Evolutionary conservation across 2,797 vertebrate species (phyloP), one percentile per base, ranked within the genome.

Genomic region (Dendrocincla tyrannina): DNA sequence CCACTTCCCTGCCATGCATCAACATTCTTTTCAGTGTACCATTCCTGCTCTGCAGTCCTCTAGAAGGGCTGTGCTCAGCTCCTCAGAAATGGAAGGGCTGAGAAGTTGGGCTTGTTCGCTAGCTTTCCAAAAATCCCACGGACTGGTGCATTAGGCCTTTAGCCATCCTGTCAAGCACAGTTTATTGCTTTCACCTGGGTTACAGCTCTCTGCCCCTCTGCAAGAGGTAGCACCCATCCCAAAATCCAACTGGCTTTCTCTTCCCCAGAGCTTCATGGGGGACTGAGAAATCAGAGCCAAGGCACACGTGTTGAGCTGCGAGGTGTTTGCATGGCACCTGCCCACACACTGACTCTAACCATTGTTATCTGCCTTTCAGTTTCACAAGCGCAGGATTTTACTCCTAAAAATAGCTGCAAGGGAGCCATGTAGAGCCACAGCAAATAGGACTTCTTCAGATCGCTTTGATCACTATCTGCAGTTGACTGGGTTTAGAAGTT

Each of bases 341-440:
- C 92, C 89, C 77, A 74, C 77, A 22, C 9, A 0, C 75, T 2
- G 1, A 13, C 73, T 85, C 84, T 69, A 87, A 9, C 85, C 64
- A 79, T 87, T 91, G 70, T 92, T 79, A 73, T 86, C 88, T 87
- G 83, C 81, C 79, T 96, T 88, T 91, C 94, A 22, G 5, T 96
- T 95, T 92, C 88, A 91, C 55, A 37, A 81, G 68, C 72, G 41
- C 88, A 83, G 89, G 89, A 81, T 95, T 94, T 85, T 63, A 28
- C 86, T 76, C 76, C 96, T 95, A 95, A 96, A 96, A 96, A 96
- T 95, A 95, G 89, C 92, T 88, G 28, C 68, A 17, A 95, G 77
- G 84, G 86, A 56, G 56, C 37, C 32, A 0, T 11, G 44, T 66
- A 76, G 92, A 94, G 74, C 96, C 96, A 89, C 91, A 95, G 94